Conservation (phyloP, 2,113 vertebrate genomes). For the Cebidichthys violaceus region DNA sequence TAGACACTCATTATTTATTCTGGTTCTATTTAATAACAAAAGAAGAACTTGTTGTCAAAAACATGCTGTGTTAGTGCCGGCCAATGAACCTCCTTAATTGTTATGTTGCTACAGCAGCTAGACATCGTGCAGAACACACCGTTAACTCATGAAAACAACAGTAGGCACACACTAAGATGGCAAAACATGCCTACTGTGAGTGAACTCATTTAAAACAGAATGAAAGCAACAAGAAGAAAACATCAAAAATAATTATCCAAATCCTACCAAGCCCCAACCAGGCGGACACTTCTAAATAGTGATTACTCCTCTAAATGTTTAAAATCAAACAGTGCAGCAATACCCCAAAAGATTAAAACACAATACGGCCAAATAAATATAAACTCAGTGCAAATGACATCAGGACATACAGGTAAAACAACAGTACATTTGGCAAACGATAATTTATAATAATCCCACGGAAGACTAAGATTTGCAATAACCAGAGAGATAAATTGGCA, state of each 20-base stretch:
- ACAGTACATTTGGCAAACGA: conserved; percentile 50
- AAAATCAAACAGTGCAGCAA: conserved; percentile 32
- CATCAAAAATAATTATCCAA: too few species aligned
- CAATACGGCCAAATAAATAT: conserved; percentile 68
- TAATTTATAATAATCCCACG: background rate
- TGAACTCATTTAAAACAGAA: too few species aligned
- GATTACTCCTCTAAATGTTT: background rate
- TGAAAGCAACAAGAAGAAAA: too few species aligned
- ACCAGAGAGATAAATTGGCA: background rate
- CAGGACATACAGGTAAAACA: conserved; percentile 19
- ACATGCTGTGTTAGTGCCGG: too few species aligned
- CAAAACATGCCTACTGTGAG: too few species aligned
- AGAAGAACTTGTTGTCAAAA: background rate
- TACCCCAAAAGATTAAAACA: conserved; percentile 17
- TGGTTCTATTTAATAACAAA: background rate
- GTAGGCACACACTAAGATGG: background rate
- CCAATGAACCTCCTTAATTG: background rate
- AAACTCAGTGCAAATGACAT: conserved; percentile 63
- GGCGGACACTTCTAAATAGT: background rate
- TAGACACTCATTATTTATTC: conserved; percentile 31
- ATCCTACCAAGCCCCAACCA: background rate
- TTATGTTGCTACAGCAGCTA: background rate
- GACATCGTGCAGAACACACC: too few species aligned
- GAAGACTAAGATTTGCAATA: background rate
- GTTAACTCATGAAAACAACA: too few species aligned